A percentile compares a stretch with the other conserved stretches of the same genome.
Conservation (phyloP, 2,888 invertebrate genomes). For the Rhopalosiphum nymphaeae region DNA sequence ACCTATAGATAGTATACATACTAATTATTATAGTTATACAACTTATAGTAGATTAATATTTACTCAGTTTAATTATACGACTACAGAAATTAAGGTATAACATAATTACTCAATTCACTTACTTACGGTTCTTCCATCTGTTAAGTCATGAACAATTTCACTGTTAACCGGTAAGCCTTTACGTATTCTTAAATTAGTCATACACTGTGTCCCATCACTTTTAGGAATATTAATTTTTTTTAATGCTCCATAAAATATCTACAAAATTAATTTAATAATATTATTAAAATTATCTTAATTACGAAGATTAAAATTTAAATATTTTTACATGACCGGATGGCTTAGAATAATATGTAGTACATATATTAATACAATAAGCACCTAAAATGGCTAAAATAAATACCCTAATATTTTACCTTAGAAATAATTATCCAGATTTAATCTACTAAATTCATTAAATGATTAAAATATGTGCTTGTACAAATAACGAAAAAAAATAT, state of each 20-base stretch:
- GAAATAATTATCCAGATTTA: not conserved
- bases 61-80: not conserved
- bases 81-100: not conserved
- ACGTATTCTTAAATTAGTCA: constrained; percentile 1
- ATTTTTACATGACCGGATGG: not conserved
- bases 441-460: not conserved
- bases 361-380: no score
- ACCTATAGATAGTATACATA: not conserved
- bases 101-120: not conserved
- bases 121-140: constrained; percentile 18
- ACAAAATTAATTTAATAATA: not conserved
- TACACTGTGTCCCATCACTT: not conserved
- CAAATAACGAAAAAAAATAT: not conserved
- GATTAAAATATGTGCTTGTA: not conserved
- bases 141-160: not conserved
- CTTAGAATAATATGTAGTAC: not conserved
- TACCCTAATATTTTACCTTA: not conserved
- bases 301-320: not conserved
- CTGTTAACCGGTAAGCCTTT: constrained; percentile 40
- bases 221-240: constrained; percentile 41
- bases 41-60: not conserved
- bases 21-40: not conserved
- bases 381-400: not conserved
- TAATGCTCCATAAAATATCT: constrained; percentile 52
- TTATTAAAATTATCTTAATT: not conserved